phyloP scores from a whole-genome alignment of 2,888 invertebrate genomes.

The Steinernema scapterisci region DNA sequence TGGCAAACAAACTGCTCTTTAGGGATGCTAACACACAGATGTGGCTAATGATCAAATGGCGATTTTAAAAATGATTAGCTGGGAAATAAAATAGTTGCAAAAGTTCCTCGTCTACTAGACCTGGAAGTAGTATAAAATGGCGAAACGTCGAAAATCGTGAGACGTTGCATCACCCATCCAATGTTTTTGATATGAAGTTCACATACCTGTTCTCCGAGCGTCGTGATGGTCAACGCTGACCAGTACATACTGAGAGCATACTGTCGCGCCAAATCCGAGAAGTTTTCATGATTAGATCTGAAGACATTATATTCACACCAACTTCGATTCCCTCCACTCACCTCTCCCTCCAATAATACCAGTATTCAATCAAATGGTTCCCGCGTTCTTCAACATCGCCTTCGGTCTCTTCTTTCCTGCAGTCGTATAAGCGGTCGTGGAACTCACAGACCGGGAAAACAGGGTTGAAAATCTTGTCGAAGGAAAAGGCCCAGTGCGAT shows the following conservation, averaged over 20 bases:
- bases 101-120: too few relatives aligned
- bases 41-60: too few relatives aligned
- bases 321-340: background rate
- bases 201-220: conserved; percentile 56
- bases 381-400: background rate
- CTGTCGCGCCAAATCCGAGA: conserved; percentile 49
- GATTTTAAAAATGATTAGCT: too few relatives aligned
- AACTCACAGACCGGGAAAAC: background rate
- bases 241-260: conserved; percentile 57
- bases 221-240: conserved; percentile 59
- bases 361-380: background rate
- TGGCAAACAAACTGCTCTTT: too few relatives aligned
- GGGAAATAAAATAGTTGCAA: too few relatives aligned
- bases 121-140: too few relatives aligned
- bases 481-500: conserved; percentile 37
- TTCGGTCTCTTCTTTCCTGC: background rate
- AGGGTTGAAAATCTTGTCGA: conserved; percentile 36
- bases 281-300: conserved; percentile 30
- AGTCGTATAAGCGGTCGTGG: background rate
- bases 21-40: too few relatives aligned
- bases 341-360: background rate
- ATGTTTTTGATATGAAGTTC: too few relatives aligned
- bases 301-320: too few relatives aligned
- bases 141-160: too few relatives aligned
- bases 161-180: too few relatives aligned